Base-by-base conservation (phyloP, 1,140 invertebrate species). In the Cataglyphis hispanica region DNA sequence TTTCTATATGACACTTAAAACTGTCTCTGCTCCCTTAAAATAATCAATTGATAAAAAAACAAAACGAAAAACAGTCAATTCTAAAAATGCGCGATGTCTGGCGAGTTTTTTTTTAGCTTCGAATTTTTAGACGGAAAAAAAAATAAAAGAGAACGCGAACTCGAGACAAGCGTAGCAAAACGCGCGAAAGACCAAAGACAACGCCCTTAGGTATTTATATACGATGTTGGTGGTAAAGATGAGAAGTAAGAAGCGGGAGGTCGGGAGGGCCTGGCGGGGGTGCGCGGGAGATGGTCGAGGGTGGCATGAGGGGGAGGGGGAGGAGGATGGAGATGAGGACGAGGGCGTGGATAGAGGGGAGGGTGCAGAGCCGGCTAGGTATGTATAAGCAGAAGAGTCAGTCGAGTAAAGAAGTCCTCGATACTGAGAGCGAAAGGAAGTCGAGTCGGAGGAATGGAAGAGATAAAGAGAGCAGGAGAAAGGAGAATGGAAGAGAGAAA, bases 321-420 rank as follows among this genome's bases (percentile, higher is more conserved):
- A 58, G 72, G 84, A 80, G 89, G 91, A 93, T 92, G 91, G 90
- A 91, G 90, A 92, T 92, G 92, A 94, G 93, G 83, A 91, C 61
- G 90, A 58, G 88, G 91, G 89, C 80, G 90, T 87, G 86, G 90
- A 56, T 83, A 58, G 78, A 34, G 91, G 70, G 56, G 53, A 90
- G 70, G 56, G 53, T 61, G 56, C 16, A 70, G 77, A 86, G 84
- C 66, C 72, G 87, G 75, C 86, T 93, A 93, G 94, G 93, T 94
- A 94, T 94, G 94, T 94, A 94, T 94, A 94, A 95, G 94, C 93
- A 94, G 93, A 95, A 95, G 94, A n/a, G n/a, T n/a, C n/a, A n/a
- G n/a, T n/a, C n/a, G n/a, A n/a, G n/a, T n/a, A n/a, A n/a, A n/a
- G n/a, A n/a, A n/a, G n/a, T n/a, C n/a, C n/a, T n/a, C n/a, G n/a